A percentile compares a stretch with the other conserved stretches of the same genome.
phyloP scores from a whole-genome alignment of 2,113 vertebrate genomes.

The Apaloderma vittatum region DNA sequence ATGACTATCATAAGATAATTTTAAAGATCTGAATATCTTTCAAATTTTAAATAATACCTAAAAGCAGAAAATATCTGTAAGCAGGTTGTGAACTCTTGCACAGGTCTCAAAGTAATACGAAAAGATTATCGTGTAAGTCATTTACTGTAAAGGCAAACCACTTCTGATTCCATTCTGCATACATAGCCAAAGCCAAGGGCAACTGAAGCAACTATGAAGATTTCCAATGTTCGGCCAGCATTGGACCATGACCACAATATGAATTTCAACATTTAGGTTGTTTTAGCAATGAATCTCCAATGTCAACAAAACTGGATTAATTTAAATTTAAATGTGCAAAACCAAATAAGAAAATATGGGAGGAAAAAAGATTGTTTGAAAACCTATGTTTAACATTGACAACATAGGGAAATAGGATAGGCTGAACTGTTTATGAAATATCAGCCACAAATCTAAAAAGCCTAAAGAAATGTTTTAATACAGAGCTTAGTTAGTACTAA shows the following conservation, averaged over 20 bases:
- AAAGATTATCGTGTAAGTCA: background rate
- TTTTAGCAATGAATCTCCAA: background rate
- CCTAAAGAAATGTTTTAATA: background rate
- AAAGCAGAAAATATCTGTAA: background rate
- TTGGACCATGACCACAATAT: background rate
- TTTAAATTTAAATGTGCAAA: background rate
- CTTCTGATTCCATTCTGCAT: background rate
- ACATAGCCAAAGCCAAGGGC: background rate
- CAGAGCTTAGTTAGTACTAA: background rate
- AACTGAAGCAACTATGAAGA: background rate
- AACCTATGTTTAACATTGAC: background rate
- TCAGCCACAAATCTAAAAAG: background rate
- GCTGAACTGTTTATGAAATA: background rate
- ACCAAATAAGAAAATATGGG: background rate
- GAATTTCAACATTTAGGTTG: background rate
- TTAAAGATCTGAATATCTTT: background rate
- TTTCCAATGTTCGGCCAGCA: background rate
- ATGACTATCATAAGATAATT: background rate
- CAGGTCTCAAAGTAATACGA: background rate
- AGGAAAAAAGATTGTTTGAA: background rate
- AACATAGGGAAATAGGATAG: background rate
- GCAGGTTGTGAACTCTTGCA: background rate
- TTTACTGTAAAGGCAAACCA: background rate
- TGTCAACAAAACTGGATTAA: background rate
- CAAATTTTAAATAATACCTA: background rate